These are phyloP conservation scores for Brachionus manjavacas DNA, from an alignment of 1,140 invertebrate species.

Conservation along the genomic window DNA sequence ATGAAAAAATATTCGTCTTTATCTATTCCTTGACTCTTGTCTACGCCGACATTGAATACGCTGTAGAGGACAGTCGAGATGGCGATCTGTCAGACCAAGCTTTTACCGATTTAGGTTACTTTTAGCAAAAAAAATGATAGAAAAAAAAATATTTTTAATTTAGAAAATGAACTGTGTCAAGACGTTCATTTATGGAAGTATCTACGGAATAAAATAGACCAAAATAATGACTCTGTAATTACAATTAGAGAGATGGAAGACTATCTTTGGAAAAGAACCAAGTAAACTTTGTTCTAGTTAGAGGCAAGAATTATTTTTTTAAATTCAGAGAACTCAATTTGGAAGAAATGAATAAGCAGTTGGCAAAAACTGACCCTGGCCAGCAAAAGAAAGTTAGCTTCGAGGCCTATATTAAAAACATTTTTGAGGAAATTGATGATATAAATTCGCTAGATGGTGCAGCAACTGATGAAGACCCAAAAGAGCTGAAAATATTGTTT, in stretches of 20 bases:
- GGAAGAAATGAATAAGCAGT: background rate
- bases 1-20: background rate
- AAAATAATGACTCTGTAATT: constrained; percentile 16
- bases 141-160: background rate
- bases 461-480: background rate
- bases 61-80: background rate
- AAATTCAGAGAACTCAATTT: background rate
- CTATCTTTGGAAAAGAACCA: constrained; percentile 1
- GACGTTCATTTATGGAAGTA: background rate
- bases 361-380: background rate
- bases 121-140: background rate
- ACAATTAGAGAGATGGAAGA: background rate
- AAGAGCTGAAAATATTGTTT: background rate
- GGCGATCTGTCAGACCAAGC: background rate
- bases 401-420: background rate
- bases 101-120: background rate
- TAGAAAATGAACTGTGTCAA: constrained; percentile 7
- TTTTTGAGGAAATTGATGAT: constrained; percentile 28
- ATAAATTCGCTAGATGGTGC: background rate
- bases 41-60: background rate
- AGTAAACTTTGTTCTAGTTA: background rate
- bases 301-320: background rate
- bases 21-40: background rate
- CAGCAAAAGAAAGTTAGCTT: background rate
- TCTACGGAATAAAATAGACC: background rate